Conservation (phyloP, 2,888 invertebrate species). For the Agrochola lychnidis region DNA sequence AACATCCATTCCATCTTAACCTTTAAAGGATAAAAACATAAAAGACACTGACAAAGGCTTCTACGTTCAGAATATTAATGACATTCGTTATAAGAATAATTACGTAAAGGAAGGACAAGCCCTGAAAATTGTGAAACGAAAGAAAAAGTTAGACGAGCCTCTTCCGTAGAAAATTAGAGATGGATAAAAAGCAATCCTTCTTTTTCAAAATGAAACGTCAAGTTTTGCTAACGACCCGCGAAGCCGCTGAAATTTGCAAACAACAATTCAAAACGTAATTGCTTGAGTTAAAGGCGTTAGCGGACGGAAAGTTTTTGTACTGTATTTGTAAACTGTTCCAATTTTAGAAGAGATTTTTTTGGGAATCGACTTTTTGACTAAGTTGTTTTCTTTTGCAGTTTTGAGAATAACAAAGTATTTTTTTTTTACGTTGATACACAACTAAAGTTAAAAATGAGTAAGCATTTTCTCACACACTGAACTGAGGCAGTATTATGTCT, state of each 20-base stretch:
- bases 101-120: conserved; percentile 53
- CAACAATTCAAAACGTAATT: conserved; percentile 67
- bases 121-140: conserved; percentile 46
- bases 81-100: conserved; percentile 69
- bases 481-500: too few relatives aligned
- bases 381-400: not conserved
- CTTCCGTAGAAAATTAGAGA: conserved; percentile 75
- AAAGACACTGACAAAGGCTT: conserved; percentile 53
- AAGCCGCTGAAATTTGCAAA: conserved; percentile 73
- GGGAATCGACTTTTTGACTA: not conserved
- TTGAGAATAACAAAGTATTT: not conserved
- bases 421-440: not conserved
- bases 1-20: conserved; percentile 55
- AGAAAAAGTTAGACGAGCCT: conserved; percentile 68
- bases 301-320: conserved; percentile 33
- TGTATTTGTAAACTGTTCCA: conserved; percentile 25
- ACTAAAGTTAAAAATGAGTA: not conserved
- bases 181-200: conserved; percentile 79
- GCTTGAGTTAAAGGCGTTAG: conserved; percentile 53
- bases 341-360: conserved; percentile 3
- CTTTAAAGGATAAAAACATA: conserved; percentile 52
- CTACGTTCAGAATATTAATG: conserved; percentile 67
- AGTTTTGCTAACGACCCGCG: conserved; percentile 81
- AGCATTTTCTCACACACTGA: not conserved
- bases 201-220: conserved; percentile 83